These are phyloP conservation scores for Neosalanx taihuensis DNA, from an alignment of 2,797 vertebrate species.

Conservation along the genomic window DNA sequence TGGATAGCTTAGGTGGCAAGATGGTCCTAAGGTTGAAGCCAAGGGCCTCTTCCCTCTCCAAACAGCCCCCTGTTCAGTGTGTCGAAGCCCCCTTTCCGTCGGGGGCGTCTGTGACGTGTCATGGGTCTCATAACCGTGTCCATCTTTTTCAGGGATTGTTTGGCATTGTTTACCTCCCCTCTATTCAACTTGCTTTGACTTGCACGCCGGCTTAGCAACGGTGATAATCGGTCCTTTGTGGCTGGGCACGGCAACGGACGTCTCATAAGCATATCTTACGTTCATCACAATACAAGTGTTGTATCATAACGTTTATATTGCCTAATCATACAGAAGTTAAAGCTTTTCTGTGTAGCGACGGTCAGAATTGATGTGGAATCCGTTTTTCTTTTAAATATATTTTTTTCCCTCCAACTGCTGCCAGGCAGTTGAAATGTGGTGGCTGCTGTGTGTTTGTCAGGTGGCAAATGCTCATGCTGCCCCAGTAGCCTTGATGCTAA, in stretches of 20 bases:
- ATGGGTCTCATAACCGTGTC: not conserved
- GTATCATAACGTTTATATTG: too few species aligned
- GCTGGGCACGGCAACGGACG: too few species aligned
- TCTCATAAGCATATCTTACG: too few species aligned
- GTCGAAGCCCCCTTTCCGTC: not conserved
- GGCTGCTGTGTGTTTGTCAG: not conserved
- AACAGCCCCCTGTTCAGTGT: slow-evolving; percentile 19
- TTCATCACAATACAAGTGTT: too few species aligned
- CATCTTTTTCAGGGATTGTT: not conserved
- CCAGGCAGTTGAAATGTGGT: not conserved
- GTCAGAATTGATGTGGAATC: too few species aligned
- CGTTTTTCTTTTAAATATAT: too few species aligned
- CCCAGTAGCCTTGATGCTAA: not conserved
- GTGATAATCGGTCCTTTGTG: not conserved
- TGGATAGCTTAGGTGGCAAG: slow-evolving; percentile 36
- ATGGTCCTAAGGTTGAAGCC: not conserved
- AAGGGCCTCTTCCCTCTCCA: not conserved
- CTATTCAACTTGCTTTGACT: not conserved
- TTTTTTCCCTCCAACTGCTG: too few species aligned
- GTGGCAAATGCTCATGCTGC: not conserved
- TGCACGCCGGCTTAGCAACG: not conserved
- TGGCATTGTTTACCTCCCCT: not conserved
- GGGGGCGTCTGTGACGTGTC: not conserved
- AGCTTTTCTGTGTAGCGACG: not conserved
- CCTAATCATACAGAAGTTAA: too few species aligned